phyloP scores from a whole-genome alignment of 2,888 invertebrate genomes.

The Pollenia labialis region DNA sequence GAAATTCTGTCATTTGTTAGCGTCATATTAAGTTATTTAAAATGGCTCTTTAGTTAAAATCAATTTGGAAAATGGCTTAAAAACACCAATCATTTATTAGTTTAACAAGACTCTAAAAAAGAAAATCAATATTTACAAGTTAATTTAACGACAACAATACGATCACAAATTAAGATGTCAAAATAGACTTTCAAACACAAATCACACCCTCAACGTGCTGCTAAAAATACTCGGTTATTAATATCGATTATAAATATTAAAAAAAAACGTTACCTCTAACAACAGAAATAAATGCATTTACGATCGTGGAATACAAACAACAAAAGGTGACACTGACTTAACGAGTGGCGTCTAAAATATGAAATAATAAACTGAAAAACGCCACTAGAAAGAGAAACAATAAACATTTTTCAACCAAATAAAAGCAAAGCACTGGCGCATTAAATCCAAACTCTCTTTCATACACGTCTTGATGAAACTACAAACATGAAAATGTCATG shows the following conservation, averaged over 20 bases:
- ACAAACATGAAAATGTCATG: constrained; percentile 45
- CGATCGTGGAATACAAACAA: constrained; percentile 26
- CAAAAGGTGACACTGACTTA: constrained; percentile 41
- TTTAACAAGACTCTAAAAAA: neutral
- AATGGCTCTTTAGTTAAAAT: too few relatives aligned
- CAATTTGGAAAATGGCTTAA: neutral
- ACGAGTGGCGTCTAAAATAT: constrained; percentile 60
- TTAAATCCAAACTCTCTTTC: neutral
- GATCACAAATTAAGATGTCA: constrained; percentile 67
- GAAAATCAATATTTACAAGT: constrained; percentile 24
- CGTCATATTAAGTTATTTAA: too few relatives aligned
- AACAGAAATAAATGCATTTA: constrained; percentile 38
- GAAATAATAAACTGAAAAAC: constrained; percentile 23
- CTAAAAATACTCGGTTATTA: constrained; percentile 16
- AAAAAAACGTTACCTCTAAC: neutral
- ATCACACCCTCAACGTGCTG: constrained; percentile 28
- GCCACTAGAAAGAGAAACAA: constrained; percentile 26
- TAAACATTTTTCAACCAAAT: constrained; percentile 31
- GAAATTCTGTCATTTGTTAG: too few relatives aligned
- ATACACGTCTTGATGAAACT: neutral
- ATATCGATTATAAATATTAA: constrained; percentile 25
- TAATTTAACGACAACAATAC: constrained; percentile 28
- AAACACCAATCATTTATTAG: neutral
- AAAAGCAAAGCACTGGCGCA: constrained; percentile 10
- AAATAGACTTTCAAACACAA: constrained; percentile 42